These are phyloP conservation scores for Acrocephalus kingi DNA, from an alignment of 2,113 vertebrate species.

Conservation along the genomic window DNA sequence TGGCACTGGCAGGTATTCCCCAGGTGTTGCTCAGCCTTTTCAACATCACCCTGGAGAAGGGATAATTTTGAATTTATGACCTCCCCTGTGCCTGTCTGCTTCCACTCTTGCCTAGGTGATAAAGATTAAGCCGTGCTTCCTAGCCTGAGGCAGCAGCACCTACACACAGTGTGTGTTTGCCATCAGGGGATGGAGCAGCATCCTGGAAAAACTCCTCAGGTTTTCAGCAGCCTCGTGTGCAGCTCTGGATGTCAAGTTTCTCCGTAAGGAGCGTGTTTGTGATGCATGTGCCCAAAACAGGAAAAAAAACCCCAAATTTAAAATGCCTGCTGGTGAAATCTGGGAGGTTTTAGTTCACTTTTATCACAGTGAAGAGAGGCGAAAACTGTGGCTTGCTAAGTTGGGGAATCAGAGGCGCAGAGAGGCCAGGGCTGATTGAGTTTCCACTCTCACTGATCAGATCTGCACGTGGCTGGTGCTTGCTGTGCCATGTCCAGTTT, in stretches of 20 bases:
- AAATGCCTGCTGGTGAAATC: not conserved
- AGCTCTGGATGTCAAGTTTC: not conserved
- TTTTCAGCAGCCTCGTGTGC: not conserved
- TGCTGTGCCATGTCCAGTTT: not conserved
- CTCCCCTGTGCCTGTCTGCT: not conserved
- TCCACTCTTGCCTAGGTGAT: not conserved
- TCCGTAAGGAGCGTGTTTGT: not conserved
- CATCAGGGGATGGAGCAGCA: not conserved
- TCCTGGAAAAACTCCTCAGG: not conserved
- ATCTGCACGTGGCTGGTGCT: not conserved
- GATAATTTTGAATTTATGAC: no score
- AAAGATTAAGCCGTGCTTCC: not conserved
- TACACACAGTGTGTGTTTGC: not conserved
- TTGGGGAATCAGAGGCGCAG: not conserved
- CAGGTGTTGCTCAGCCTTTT: not conserved
- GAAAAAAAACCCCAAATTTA: accelerated
- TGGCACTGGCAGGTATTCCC: not conserved
- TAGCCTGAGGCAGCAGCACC: not conserved
- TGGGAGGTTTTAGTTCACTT: not conserved
- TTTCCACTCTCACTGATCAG: not conserved
- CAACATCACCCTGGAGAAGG: not conserved
- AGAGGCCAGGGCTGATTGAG: not conserved
- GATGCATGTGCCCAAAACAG: not conserved
- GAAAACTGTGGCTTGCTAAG: not conserved
- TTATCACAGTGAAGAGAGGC: not conserved